These are phyloP conservation scores for Corydoras maculifer DNA, from an alignment of 2,113 vertebrate genomes.

Conservation along the genomic window DNA sequence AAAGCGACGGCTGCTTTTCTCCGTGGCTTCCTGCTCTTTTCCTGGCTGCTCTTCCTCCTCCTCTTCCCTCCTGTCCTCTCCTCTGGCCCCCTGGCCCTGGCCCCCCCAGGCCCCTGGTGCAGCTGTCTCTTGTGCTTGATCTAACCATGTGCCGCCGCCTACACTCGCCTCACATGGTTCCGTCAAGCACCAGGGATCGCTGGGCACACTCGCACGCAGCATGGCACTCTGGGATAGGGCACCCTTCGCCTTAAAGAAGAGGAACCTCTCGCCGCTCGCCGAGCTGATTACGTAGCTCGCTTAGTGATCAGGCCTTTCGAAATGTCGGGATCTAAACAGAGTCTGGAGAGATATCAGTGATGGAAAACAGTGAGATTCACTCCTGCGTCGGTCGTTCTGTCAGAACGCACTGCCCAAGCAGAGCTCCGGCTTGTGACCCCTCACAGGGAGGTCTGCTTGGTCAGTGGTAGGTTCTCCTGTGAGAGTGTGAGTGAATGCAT, in stretches of 20 bases:
- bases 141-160: slow-evolving; percentile 99
- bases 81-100: slow-evolving; percentile 74
- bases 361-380: slow-evolving; percentile 38
- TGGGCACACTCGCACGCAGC: slow-evolving; percentile 81
- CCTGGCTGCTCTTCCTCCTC: slow-evolving; percentile 69
- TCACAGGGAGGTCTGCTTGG: slow-evolving; percentile 8
- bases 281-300: too few species aligned
- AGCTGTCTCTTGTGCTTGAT: slow-evolving; percentile 99
- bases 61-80: slow-evolving; percentile 73
- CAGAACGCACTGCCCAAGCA: slow-evolving; percentile 33
- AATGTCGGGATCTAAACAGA: slow-evolving; percentile 21
- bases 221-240: slow-evolving; percentile 79
- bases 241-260: slow-evolving; percentile 35
- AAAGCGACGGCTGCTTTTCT: slow-evolving; percentile 28
- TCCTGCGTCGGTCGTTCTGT: slow-evolving; percentile 31
- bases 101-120: slow-evolving; percentile 74
- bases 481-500: background rate
- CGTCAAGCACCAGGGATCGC: slow-evolving; percentile 99
- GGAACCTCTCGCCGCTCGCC: slow-evolving; percentile 24
- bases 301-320: too few species aligned
- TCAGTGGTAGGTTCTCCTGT: slow-evolving; percentile 17
- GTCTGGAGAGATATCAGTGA: slow-evolving; percentile 25
- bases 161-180: slow-evolving; percentile 99
- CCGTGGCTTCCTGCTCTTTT: slow-evolving; percentile 61
- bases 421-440: slow-evolving; percentile 35